Conservation (phyloP, 2,113 vertebrate species). For the chimpanzee (Pan troglodytes) region DNA sequence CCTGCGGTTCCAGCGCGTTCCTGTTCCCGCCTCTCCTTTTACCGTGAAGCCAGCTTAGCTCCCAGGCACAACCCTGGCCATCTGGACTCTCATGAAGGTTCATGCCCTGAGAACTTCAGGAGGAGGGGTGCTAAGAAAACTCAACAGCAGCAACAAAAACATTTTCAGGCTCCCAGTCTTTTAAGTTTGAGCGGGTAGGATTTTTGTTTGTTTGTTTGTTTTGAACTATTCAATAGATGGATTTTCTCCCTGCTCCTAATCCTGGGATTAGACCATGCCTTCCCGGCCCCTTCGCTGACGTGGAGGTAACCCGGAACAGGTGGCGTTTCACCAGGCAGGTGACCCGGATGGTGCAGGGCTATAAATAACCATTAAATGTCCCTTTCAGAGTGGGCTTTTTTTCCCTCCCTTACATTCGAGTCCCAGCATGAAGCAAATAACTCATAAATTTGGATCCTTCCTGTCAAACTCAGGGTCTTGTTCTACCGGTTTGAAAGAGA, state of each 20-base stretch:
- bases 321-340: slow-evolving; percentile 43
- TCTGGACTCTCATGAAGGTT: background rate
- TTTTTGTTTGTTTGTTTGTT: background rate
- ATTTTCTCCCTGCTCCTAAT: background rate
- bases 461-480: slow-evolving; percentile 69
- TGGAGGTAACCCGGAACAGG: slow-evolving; percentile 51
- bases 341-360: slow-evolving; percentile 59
- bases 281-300: background rate
- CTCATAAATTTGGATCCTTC: slow-evolving; percentile 80
- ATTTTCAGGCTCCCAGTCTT: background rate
- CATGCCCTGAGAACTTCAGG: background rate
- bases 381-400: slow-evolving; percentile 62
- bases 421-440: slow-evolving; percentile 78
- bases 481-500: slow-evolving; percentile 80
- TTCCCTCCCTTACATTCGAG: slow-evolving; percentile 69
- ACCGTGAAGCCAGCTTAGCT: background rate
- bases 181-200: background rate
- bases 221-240: background rate
- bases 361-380: slow-evolving; percentile 75
- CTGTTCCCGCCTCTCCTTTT: background rate
- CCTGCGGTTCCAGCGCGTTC: background rate
- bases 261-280: slow-evolving; percentile 17
- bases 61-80: background rate
- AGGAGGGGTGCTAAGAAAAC: background rate
- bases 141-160: background rate